These are phyloP conservation scores for Allolobophora icterica DNA, from an alignment of 2,888 invertebrate species.

Conservation along the genomic window DNA sequence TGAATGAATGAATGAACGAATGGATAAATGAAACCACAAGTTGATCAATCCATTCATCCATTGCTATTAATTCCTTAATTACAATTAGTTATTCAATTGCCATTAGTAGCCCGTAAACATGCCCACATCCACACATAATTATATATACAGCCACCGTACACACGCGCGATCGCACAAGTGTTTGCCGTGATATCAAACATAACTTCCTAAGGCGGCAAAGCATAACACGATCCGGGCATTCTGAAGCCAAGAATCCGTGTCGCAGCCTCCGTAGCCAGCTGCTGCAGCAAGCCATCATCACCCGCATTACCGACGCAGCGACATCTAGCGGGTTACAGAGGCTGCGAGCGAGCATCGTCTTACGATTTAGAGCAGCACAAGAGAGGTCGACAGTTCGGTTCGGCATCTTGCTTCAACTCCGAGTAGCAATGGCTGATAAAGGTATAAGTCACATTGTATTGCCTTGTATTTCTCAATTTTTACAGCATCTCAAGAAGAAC, in stretches of 20 bases:
- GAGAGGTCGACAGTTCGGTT: neutral
- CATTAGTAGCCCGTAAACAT: neutral
- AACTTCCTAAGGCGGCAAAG: neutral
- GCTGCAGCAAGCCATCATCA: neutral
- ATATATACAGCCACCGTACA: neutral
- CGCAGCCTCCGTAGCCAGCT: neutral
- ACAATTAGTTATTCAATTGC: neutral
- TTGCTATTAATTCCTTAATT: neutral
- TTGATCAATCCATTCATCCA: neutral
- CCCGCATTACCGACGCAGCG: neutral
- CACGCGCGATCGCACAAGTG: neutral
- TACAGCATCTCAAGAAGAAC: neutral
- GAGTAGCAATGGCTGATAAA: neutral
- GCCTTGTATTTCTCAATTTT: neutral
- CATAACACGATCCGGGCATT: neutral
- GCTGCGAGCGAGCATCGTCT: neutral
- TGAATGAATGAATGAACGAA: neutral
- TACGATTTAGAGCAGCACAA: neutral
- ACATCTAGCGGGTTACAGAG: slow-evolving; percentile 8
- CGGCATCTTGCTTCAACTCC: neutral
- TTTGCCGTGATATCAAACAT: neutral
- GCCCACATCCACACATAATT: too few relatives aligned
- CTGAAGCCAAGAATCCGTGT: neutral
- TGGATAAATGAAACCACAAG: neutral
- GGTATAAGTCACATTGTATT: neutral